Percentiles rank a stretch among this genome's conserved stretches.
Evolutionary conservation across 2,113 vertebrate genomes (phyloP).

Genomic region (Microtus oregoni): DNA sequence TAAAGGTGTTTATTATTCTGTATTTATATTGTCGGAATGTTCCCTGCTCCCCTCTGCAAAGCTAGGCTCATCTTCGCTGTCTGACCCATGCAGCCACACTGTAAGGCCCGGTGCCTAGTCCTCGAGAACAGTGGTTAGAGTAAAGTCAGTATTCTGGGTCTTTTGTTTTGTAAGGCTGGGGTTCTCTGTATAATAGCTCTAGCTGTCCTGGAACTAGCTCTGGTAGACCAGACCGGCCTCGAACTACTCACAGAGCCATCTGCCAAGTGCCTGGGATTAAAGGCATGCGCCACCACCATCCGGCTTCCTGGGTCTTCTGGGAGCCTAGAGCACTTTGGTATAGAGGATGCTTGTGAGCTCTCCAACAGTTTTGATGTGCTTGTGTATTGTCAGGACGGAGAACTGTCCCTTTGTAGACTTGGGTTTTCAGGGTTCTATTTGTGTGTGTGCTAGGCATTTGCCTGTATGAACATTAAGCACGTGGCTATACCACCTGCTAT

Average conservation of each 20-base stretch:
- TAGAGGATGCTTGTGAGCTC: neutral
- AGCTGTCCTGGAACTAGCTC: no score
- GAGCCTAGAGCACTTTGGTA: neutral
- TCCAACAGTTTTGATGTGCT: no score
- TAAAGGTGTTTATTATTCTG: conserved; percentile 81
- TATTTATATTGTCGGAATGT: conserved; percentile 28
- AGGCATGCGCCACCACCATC: no score
- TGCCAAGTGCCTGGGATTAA: no score
- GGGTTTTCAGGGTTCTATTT: neutral
- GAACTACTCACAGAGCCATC: no score
- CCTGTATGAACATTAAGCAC: neutral
- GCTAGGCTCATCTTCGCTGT: neutral
- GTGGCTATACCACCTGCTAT: no score
- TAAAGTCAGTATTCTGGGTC: conserved; percentile 70
- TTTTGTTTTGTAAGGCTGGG: no score
- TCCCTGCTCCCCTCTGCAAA: neutral
- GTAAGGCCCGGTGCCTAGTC: neutral
- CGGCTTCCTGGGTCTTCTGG: no score
- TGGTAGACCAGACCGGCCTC: no score
- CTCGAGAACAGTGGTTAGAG: conserved; percentile 4
- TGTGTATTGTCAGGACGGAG: neutral
- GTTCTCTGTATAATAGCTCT: no score
- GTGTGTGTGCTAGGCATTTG: neutral
- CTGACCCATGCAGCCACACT: neutral
- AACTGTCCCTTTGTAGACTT: neutral